A percentile compares a stretch with the other conserved stretches of the same genome.
Conservation (phyloP, 2,113 vertebrate genomes). For the Carlito syrichta region DNA sequence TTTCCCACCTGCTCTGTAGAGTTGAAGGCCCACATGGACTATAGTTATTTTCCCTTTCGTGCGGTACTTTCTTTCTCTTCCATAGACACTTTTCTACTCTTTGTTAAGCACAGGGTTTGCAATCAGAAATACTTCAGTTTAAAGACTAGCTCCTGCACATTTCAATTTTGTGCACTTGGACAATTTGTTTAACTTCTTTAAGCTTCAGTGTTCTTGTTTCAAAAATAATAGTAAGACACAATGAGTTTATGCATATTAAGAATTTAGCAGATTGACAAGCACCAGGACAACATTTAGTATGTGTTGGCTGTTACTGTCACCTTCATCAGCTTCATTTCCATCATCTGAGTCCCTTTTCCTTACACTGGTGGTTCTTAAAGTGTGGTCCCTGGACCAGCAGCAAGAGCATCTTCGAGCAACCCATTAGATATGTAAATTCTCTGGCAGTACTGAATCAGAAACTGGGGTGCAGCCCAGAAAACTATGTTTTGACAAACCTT, state of each 20-base stretch:
- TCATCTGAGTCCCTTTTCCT: background rate
- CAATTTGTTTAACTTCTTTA: background rate
- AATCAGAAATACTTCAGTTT: background rate
- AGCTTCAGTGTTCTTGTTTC: background rate
- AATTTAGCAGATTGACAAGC: background rate
- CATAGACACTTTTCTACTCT: background rate
- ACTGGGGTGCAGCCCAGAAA: background rate
- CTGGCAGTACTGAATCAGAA: background rate
- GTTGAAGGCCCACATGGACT: background rate
- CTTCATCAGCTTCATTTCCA: background rate
- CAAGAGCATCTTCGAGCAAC: background rate
- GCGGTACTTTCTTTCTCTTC: background rate
- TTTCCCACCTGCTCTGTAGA: background rate
- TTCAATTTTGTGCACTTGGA: background rate
- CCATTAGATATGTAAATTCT: background rate
- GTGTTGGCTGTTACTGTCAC: background rate
- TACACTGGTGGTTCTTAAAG: background rate
- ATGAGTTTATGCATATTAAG: background rate
- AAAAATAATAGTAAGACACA: background rate
- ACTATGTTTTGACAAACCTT: background rate
- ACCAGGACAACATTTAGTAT: background rate
- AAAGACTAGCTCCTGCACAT: background rate
- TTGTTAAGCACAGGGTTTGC: background rate
- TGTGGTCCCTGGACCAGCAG: background rate
- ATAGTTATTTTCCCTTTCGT: background rate